Percentiles rank a stretch among this genome's conserved stretches.
phyloP scores from a whole-genome alignment of 2,888 invertebrate species.

The Cheilosia soror region DNA sequence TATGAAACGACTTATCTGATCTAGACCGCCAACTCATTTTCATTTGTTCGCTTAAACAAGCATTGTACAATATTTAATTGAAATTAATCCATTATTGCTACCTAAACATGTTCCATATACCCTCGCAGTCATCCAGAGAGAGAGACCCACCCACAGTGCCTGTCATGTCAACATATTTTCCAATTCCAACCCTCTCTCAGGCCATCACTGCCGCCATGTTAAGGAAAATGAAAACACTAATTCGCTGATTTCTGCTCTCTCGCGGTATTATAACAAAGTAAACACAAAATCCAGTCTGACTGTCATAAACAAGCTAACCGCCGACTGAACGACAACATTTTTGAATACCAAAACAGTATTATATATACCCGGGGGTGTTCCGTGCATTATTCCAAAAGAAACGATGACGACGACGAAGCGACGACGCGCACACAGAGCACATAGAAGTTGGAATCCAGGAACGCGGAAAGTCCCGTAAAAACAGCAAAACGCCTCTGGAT shows the following conservation, averaged over 20 bases:
- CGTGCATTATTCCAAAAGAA: neutral
- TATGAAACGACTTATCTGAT: neutral
- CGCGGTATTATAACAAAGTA: constrained; percentile 48
- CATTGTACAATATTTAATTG: constrained; percentile 46
- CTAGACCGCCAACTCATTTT: constrained; percentile 11
- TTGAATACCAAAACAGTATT: constrained; percentile 35
- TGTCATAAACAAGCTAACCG: constrained; percentile 67
- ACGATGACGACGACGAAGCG: neutral
- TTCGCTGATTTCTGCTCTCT: constrained; percentile 53
- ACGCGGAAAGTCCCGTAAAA: constrained; percentile 15
- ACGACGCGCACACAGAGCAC: neutral
- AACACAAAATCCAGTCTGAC: constrained; percentile 52
- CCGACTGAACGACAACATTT: constrained; percentile 41
- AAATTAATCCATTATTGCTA: constrained; percentile 48
- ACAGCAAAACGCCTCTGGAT: constrained; percentile 28
- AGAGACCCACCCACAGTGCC: too few relatives aligned
- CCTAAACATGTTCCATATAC: constrained; percentile 33
- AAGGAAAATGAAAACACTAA: constrained; percentile 42
- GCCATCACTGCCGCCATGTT: neutral
- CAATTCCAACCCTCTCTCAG: neutral
- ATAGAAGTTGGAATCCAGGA: neutral
- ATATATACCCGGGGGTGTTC: constrained; percentile 6
- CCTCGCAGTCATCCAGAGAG: constrained; percentile 1
- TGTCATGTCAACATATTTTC: constrained; percentile 57
- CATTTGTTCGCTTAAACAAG: constrained; percentile 15